Evolutionary conservation across 2,113 vertebrate genomes (phyloP).

Genomic region (Hipposideros armiger): DNA sequence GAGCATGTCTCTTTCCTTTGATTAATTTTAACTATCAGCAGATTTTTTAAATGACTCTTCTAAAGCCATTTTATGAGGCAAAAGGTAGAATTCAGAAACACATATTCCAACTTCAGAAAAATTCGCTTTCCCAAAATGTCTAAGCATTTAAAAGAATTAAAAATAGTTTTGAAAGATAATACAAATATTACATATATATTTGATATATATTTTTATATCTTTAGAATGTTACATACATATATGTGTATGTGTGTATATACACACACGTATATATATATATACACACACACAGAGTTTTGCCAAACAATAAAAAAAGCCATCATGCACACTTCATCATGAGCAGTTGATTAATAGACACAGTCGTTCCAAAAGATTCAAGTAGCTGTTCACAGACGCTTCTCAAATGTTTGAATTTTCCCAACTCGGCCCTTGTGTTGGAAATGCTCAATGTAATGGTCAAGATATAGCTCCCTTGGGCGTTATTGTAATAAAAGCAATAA

Average conservation of each 20-base stretch:
- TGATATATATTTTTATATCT: neutral
- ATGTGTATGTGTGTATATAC: neutral
- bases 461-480: neutral
- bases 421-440: neutral
- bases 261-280: neutral
- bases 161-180: neutral
- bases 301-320: neutral
- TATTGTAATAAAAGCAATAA: slow-evolving; percentile 18
- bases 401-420: neutral
- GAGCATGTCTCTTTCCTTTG: slow-evolving; percentile 80
- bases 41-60: slow-evolving; percentile 79
- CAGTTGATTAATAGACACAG: neutral
- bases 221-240: neutral
- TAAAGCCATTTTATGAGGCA: slow-evolving; percentile 76
- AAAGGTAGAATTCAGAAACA: slow-evolving; percentile 67
- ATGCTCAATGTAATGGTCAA: neutral
- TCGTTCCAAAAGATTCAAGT: neutral
- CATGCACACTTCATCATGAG: neutral
- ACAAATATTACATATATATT: neutral
- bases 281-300: neutral
- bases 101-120: neutral
- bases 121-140: neutral
- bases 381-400: neutral
- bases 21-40: slow-evolving; percentile 85
- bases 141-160: slow-evolving; percentile 23